A percentile compares a stretch with the other conserved stretches of the same genome.
Conservation (phyloP, 2,797 vertebrate genomes). For the Eulemur mongoz region DNA sequence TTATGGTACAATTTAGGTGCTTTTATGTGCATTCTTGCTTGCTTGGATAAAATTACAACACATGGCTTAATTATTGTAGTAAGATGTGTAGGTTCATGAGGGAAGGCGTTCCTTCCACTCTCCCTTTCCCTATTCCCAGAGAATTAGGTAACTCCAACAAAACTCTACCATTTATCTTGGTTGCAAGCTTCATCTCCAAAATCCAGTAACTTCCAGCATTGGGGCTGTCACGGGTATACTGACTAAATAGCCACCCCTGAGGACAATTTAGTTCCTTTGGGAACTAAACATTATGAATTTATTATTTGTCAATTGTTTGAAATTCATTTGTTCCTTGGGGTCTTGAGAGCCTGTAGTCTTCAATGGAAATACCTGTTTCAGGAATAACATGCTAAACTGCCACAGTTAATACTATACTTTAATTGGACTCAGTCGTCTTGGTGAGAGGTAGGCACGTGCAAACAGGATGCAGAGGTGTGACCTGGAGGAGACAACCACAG, state of each 20-base stretch:
- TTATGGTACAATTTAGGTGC: conserved; percentile 29
- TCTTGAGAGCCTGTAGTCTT: background rate
- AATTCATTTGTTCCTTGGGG: background rate
- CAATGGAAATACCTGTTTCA: background rate
- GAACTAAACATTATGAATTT: background rate
- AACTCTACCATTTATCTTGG: background rate
- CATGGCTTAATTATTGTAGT: conserved; percentile 50
- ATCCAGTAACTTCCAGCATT: background rate
- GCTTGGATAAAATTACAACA: conserved; percentile 69
- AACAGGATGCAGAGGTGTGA: background rate
- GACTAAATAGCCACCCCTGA: background rate
- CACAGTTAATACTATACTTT: background rate
- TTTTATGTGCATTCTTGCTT: conserved; percentile 65
- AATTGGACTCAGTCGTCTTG: background rate
- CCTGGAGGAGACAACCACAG: background rate
- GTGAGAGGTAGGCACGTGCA: background rate
- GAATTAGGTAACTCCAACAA: conserved; percentile 1
- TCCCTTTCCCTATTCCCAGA: background rate
- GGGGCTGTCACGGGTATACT: background rate
- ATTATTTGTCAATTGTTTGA: background rate
- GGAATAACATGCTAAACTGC: background rate
- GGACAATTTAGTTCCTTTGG: background rate
- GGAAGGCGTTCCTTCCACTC: background rate
- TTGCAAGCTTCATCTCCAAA: background rate
- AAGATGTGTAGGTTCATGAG: conserved; percentile 19